Evolutionary conservation across 2,797 vertebrate genomes (phyloP).

Genomic region (Notoglanidium macrostoma): DNA sequence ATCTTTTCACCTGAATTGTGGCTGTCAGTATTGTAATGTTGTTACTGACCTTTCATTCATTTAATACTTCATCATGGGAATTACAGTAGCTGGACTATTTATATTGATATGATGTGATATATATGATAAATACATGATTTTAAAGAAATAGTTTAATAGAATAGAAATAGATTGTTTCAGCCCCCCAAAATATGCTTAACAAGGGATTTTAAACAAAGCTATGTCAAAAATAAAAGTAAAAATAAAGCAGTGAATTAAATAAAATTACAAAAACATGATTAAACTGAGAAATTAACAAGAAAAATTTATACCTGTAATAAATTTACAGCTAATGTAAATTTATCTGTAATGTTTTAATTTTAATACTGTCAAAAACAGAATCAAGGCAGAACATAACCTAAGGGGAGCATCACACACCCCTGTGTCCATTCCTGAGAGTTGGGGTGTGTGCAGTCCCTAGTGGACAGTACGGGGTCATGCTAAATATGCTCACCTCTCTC

Average conservation of each 20-base stretch:
- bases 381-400: background rate
- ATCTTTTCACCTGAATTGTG: conserved; percentile 35
- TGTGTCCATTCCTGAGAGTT: conserved; percentile 16
- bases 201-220: background rate
- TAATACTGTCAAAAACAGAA: background rate
- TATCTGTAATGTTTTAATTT: background rate
- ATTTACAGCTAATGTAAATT: background rate
- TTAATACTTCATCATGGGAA: background rate
- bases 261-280: background rate
- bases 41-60: conserved; percentile 6
- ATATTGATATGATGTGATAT: background rate
- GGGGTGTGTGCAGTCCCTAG: conserved; percentile 48
- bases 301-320: too few relatives aligned
- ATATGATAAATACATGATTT: background rate
- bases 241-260: background rate
- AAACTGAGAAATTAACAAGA: background rate
- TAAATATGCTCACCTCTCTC: conserved; percentile 61
- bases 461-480: conserved; percentile 62
- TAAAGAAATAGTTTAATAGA: background rate
- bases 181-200: background rate
- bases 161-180: background rate
- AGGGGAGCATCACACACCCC: conserved; percentile 41
- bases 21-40: conserved; percentile 20
- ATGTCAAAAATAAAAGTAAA: background rate
- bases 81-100: background rate